These are phyloP conservation scores for Norana najaformis DNA, from an alignment of 2,888 invertebrate genomes.

Conservation along the genomic window DNA sequence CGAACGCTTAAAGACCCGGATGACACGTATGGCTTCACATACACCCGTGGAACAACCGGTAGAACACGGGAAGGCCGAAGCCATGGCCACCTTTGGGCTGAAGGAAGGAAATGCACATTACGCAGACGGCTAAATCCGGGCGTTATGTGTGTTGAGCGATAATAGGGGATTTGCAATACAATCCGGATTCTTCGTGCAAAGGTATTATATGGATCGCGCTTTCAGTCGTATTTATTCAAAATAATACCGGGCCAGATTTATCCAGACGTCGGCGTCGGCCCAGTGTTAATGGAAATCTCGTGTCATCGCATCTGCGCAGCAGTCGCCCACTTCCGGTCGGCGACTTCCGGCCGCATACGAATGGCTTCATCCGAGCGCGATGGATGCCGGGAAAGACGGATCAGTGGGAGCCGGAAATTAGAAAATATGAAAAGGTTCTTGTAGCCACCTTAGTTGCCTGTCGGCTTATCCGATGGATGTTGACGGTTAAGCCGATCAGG, in stretches of 20 bases:
- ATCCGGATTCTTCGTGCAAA: neutral
- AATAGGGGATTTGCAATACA: conserved; percentile 13
- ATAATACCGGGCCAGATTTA: conserved; percentile 1
- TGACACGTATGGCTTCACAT: neutral
- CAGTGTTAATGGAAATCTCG: conserved; percentile 6
- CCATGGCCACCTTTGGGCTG: neutral
- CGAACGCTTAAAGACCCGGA: neutral
- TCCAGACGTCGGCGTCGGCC: neutral
- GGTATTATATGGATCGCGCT: neutral
- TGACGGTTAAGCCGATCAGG: neutral
- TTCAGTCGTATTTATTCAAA: neutral
- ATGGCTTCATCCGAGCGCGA: neutral
- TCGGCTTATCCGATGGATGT: conserved; percentile 1
- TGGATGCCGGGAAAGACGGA: conserved; percentile 13
- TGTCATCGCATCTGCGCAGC: conserved; percentile 13
- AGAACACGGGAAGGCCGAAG: neutral
- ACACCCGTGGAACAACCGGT: neutral
- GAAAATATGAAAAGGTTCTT: conserved; percentile 10
- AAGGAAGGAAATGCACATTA: neutral
- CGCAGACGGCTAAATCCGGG: neutral
- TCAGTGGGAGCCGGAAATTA: neutral
- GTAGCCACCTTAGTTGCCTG: neutral
- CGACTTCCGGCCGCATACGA: conserved; percentile 13
- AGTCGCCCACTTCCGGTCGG: neutral
- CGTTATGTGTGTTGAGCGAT: neutral